These are phyloP conservation scores for Decapterus maruadsi DNA, from an alignment of 2,797 vertebrate genomes.

Conservation along the genomic window DNA sequence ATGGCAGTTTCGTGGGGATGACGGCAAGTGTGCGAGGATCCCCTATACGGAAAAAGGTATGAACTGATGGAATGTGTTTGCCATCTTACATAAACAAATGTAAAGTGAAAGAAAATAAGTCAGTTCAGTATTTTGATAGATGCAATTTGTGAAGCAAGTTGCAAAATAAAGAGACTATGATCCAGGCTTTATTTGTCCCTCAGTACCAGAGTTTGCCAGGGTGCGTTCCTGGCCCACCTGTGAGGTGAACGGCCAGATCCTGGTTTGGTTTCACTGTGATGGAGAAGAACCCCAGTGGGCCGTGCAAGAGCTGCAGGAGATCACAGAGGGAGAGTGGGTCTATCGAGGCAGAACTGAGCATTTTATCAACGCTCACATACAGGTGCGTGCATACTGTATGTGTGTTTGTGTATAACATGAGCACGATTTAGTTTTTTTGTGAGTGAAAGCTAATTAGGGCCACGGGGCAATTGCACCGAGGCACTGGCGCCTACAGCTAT, in stretches of 20 bases:
- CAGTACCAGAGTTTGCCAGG: constrained; percentile 86
- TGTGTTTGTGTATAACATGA: too few relatives aligned
- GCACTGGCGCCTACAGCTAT: too few relatives aligned
- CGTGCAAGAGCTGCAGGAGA: constrained; percentile 82
- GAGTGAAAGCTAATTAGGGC: too few relatives aligned
- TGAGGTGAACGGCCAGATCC: constrained; percentile 84
- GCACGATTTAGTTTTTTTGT: neutral
- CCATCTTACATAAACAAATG: too few relatives aligned
- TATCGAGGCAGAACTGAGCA: constrained; percentile 86
- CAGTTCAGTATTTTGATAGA: neutral
- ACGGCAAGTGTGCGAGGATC: constrained; percentile 86
- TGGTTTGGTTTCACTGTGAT: constrained; percentile 89
- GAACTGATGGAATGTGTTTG: neutral
- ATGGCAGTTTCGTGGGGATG: constrained; percentile 87
- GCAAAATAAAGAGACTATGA: constrained; percentile 1
- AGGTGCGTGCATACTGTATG: constrained; percentile 67
- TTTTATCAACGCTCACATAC: constrained; percentile 85
- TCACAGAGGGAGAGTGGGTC: constrained; percentile 80
- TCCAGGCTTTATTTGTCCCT: neutral
- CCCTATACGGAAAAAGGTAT: constrained; percentile 87
- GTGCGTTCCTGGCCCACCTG: constrained; percentile 84
- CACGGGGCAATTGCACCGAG: too few relatives aligned
- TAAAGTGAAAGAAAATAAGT: neutral
- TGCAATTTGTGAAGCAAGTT: neutral
- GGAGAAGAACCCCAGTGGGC: constrained; percentile 79